Evolutionary conservation across 2,888 invertebrate species (phyloP), one percentile per base, ranked within the genome.

Genomic region (Cordilura impudica): DNA sequence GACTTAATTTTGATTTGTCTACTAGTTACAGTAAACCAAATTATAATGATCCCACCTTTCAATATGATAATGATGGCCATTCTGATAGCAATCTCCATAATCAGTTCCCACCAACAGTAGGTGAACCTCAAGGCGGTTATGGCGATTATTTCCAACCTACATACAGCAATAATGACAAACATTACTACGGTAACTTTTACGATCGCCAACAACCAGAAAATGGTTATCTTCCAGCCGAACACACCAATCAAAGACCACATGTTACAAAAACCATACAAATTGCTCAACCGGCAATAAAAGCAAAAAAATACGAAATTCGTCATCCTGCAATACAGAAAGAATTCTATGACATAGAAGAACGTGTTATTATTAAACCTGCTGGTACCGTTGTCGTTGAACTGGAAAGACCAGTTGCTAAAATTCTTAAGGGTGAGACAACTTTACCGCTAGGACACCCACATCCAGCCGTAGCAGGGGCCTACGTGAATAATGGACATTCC

Each of bases 271-370:
- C 91, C 51, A 89, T 93, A 12, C 92, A 92, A 83, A 92, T 93
- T 18, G 91, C 91, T 4, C 92, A 92, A 82, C 92, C 92, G 0
- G 92, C 92, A 2, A 88, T 89, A 16, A 91, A 92, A 81, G 92
- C 92, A 21, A 91, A 91, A 67, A 92, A 91, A 79, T 91, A 91
- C 83, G 91, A 92, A 85, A 90, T 93, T 8, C 91, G 92, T 75
- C 91, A 93, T 78, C 93, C 93, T 47, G 93, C 92, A 35, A 91
- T 93, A 76, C 92, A 92, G 82, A 93, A 93, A 86, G 92, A 93
- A 84, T 93, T 93, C 86, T 93, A 92, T 86, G 93, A 93, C 83
- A 92, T 93, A 81, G 93, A 93, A 83, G 92, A 93, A 83, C 91
- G 92, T 54, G 91, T 92, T 19, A 89, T 93, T 16, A 90, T 93